phyloP scores from a whole-genome alignment of 2,113 vertebrate species.

The Dinomys branickii region DNA sequence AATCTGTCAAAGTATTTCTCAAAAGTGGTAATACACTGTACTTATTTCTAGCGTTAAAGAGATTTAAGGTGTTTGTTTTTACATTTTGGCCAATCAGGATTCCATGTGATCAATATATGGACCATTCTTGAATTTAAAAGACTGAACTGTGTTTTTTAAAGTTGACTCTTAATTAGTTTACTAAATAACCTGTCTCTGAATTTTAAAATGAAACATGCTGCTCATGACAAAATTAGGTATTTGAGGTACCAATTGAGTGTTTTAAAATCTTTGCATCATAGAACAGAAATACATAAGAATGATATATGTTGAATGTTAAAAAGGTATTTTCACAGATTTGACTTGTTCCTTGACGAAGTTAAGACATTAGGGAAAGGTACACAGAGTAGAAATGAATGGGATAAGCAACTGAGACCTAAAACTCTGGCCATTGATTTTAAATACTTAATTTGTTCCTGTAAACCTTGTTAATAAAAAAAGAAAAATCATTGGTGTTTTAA shows the following conservation, averaged over 20 bases:
- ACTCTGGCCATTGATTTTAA: constrained; percentile 74
- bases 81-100: constrained; percentile 80
- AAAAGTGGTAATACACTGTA: constrained; percentile 73
- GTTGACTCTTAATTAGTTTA: constrained; percentile 48
- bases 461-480: constrained; percentile 78
- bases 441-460: constrained; percentile 65
- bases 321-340: constrained; percentile 63
- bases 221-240: constrained; percentile 43
- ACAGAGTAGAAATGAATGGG: constrained; percentile 38
- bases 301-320: constrained; percentile 34
- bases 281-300: constrained; percentile 51
- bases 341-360: constrained; percentile 58
- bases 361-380: constrained; percentile 19
- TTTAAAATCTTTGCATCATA: constrained; percentile 56
- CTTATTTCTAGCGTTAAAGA: constrained; percentile 54
- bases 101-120: constrained; percentile 59
- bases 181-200: constrained; percentile 48
- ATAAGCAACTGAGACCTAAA: constrained; percentile 45
- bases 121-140: constrained; percentile 64
- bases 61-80: constrained; percentile 40
- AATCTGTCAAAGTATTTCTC: constrained; percentile 72
- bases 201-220: constrained; percentile 63
- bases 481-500: constrained; percentile 53
- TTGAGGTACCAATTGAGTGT: constrained; percentile 43
- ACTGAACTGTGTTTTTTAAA: constrained; percentile 70